phyloP scores from a whole-genome alignment of 2,113 vertebrate species.

The Prolemur simus region DNA sequence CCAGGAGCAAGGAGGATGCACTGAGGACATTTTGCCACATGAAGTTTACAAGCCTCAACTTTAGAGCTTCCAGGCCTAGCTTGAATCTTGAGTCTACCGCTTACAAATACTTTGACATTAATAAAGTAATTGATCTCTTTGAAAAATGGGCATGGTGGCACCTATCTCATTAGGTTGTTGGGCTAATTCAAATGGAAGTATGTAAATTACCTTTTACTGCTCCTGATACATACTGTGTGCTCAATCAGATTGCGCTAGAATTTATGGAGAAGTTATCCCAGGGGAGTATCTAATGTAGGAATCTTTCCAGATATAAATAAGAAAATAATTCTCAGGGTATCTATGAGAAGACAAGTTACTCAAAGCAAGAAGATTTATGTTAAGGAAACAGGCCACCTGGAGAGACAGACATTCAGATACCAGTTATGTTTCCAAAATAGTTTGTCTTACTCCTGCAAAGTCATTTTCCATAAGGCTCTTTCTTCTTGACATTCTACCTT shows the following conservation, averaged over 20 bases:
- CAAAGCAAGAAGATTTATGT: conserved; percentile 50
- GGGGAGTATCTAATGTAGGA: neutral
- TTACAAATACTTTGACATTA: neutral
- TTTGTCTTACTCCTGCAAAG: conserved; percentile 13
- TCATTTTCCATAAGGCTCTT: conserved; percentile 7
- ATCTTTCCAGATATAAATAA: conserved; percentile 39
- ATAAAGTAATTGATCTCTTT: neutral
- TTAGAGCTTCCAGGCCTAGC: neutral
- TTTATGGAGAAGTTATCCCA: neutral
- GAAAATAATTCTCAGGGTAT: conserved; percentile 25
- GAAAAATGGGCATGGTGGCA: neutral
- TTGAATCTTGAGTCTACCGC: neutral
- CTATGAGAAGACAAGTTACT: conserved; percentile 34
- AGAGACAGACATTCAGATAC: neutral
- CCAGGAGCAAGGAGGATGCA: neutral
- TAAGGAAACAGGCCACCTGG: conserved; percentile 29
- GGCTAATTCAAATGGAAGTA: neutral
- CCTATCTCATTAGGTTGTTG: neutral
- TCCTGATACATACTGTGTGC: neutral
- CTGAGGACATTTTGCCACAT: neutral
- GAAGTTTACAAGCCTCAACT: neutral
- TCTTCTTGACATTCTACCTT: neutral
- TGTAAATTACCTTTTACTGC: neutral
- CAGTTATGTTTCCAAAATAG: conserved; percentile 28
- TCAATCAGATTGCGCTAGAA: neutral